phyloP scores from a whole-genome alignment of 2,797 vertebrate species.

The Morus bassanus region DNA sequence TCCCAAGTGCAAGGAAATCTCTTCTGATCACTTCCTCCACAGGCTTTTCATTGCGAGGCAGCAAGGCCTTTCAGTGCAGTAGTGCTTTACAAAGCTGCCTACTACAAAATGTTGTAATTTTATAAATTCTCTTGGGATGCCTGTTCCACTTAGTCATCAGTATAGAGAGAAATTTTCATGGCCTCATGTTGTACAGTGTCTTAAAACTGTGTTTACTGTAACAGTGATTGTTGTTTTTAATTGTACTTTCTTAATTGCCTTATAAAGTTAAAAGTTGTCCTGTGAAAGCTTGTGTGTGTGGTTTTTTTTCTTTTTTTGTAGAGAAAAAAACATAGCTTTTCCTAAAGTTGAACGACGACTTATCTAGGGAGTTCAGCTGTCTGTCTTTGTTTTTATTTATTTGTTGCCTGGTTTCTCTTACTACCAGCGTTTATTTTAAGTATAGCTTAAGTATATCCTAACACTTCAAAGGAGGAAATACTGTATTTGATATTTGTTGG shows the following conservation, averaged over 20 bases:
- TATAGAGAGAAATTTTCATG: neutral
- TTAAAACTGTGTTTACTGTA: neutral
- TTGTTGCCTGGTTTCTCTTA: neutral
- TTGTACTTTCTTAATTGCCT: neutral
- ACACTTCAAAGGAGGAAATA: neutral
- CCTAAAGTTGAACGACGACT: neutral
- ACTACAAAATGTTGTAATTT: neutral
- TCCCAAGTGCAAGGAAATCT: neutral
- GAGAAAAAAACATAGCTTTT: neutral
- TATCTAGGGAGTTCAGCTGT: neutral
- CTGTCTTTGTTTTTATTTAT: neutral
- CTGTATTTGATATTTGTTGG: neutral
- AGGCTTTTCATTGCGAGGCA: neutral
- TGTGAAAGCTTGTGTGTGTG: neutral
- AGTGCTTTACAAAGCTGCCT: neutral
- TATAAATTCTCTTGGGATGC: fast-evolving
- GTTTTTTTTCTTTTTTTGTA: neutral
- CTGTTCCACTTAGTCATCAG: neutral
- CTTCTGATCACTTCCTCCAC: neutral
- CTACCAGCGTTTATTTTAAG: neutral
- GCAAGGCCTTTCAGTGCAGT: neutral
- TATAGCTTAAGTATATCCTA: neutral
- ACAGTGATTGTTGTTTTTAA: neutral
- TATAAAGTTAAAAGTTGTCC: neutral
- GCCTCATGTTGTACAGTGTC: neutral